Base-by-base conservation (phyloP, 2,888 invertebrate genomes). In the Troilus luridus region DNA sequence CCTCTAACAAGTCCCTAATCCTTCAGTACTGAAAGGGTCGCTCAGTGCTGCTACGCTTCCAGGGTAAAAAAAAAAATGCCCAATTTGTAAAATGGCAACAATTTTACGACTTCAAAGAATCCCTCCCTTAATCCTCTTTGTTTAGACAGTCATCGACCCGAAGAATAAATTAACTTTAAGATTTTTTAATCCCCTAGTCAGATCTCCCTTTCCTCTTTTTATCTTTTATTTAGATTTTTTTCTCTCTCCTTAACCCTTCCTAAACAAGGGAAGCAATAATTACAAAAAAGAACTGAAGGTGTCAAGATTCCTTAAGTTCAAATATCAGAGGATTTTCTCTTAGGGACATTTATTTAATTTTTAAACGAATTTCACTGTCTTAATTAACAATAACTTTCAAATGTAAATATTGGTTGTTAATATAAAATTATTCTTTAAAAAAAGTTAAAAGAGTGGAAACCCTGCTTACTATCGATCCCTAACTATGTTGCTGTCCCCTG, bases 1-100 rank as follows among this genome's bases (percentile, higher is more conserved):
- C 54, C 54, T 81, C 81, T 54, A 81, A 81, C 81, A 81, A 81
- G 81, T 81, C 81, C 81, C 81, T 81, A 81, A 81, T 81, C 81
- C 81, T 81, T 81, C 81, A 81, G 81, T 81, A 19, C 81, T 81
- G 81, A 56, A 81, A 81, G 81, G 81, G 81, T 81, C 21, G 54
- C 81, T 21, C 21, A 8, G 12, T 41, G 0, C 41, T 17, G 81
- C 54, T 56, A 14, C 41, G 81, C 54, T n/a, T 21, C 19, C 21
- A 21, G 81, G 54, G 21, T 12, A 85, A 62, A 90, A 81, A 90
- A 41, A 90, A 41, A 90, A 62, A 85, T 59, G 60, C 27, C 59
- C 90, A 90, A 90, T 90, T 90, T 90, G 90, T 90, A 58, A 90
- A 90, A 90, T 81, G 90, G 81, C 77, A 85, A 90, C 90, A 90